A percentile compares a stretch with the other conserved stretches of the same genome.
Conservation (phyloP, 2,888 invertebrate species). For the Drosophila trichaetosa region DNA sequence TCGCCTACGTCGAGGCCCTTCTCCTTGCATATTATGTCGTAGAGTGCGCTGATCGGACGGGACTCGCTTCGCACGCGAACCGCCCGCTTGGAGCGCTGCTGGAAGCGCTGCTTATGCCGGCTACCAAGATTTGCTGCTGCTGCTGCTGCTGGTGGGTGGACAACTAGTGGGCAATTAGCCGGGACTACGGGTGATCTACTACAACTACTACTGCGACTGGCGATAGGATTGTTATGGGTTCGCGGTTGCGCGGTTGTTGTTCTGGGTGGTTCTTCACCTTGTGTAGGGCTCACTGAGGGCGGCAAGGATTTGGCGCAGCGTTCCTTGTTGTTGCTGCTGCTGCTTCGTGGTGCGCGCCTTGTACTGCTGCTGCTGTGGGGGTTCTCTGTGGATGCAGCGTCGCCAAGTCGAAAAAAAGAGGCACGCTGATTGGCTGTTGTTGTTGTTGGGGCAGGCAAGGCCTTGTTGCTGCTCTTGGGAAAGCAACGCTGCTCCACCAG, state of each 20-base stretch:
- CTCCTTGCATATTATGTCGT: slow-evolving; percentile 85
- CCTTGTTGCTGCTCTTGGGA: slow-evolving; percentile 66
- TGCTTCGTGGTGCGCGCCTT: slow-evolving; percentile 49
- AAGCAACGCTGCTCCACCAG: slow-evolving; percentile 82
- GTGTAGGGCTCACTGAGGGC: slow-evolving; percentile 74
- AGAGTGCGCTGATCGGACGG: slow-evolving; percentile 84
- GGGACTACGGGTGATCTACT: slow-evolving; percentile 56
- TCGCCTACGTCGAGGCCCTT: slow-evolving; percentile 82
- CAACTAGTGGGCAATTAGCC: slow-evolving; percentile 68
- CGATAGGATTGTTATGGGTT: slow-evolving; percentile 8
- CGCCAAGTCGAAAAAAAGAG: slow-evolving; percentile 77
- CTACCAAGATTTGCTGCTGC: slow-evolving; percentile 62
- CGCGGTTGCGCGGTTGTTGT: background rate
- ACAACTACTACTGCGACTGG: slow-evolving; percentile 31
- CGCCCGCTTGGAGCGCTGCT: slow-evolving; percentile 79
- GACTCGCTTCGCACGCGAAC: slow-evolving; percentile 84
- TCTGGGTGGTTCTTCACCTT: slow-evolving; percentile 71
- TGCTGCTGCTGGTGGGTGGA: slow-evolving; percentile 21
- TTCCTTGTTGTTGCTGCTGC: slow-evolving; percentile 56
- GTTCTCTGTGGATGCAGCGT: slow-evolving; percentile 62
- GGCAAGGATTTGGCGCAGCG: slow-evolving; percentile 74
- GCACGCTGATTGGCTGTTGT: slow-evolving; percentile 25
- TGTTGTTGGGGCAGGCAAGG: background rate
- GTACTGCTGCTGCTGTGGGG: slow-evolving; percentile 26
- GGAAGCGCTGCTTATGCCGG: slow-evolving; percentile 81